Conservation (phyloP, 2,797 vertebrate species). For the Phyllotis vaccarum region DNA sequence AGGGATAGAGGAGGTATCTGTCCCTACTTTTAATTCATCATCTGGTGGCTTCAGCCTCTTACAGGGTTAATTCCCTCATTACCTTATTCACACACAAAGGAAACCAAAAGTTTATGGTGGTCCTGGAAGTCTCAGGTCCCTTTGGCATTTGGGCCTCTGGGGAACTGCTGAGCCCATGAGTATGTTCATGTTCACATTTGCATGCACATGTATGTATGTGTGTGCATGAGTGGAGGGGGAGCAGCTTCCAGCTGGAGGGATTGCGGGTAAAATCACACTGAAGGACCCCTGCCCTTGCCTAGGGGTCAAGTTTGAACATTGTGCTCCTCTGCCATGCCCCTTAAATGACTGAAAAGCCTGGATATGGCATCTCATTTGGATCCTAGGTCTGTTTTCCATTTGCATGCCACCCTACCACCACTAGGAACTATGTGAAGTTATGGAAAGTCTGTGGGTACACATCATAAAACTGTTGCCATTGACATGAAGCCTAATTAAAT, state of each 20-base stretch:
- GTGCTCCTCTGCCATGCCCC: background rate
- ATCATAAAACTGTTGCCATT: slow-evolving; percentile 62
- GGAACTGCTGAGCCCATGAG: background rate
- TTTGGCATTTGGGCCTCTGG: background rate
- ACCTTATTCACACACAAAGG: background rate
- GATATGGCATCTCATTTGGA: background rate
- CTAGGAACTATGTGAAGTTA: slow-evolving; percentile 45
- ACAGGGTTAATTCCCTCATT: background rate
- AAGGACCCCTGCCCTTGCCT: background rate
- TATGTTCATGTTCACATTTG: background rate
- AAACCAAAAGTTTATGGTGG: background rate
- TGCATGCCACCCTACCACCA: background rate
- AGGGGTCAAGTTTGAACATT: slow-evolving; percentile 15
- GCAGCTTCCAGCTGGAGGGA: background rate
- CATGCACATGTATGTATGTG: too few relatives aligned
- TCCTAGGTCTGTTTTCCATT: background rate
- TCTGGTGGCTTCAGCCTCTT: background rate
- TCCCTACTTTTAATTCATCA: background rate
- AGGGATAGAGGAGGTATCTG: background rate
- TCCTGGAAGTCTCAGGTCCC: background rate
- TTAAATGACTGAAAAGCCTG: slow-evolving; percentile 6
- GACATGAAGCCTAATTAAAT: slow-evolving; percentile 76
- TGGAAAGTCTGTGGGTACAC: slow-evolving; percentile 56
- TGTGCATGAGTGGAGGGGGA: background rate
- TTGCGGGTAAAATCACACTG: background rate